Conservation (phyloP, 2,888 invertebrate species). For the Chironomus tentans region DNA sequence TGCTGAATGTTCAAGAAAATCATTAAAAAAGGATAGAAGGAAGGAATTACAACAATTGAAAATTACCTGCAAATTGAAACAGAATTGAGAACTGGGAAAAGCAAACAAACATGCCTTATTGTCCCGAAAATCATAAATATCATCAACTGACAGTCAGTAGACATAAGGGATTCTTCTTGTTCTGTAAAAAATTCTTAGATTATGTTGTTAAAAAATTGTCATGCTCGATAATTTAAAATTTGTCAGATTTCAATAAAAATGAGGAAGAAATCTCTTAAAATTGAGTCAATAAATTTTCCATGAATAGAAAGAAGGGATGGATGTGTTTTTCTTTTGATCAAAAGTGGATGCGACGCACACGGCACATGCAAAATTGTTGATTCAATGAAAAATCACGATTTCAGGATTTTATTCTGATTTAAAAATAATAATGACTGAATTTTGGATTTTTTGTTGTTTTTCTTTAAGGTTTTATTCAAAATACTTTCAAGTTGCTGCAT, state of each 20-base stretch:
- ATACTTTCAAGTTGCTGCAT: not conserved
- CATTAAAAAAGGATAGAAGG: not conserved
- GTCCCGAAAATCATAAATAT: too few relatives aligned
- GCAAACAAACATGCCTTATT: too few relatives aligned
- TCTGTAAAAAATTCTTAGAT: not conserved
- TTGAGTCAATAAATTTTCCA: too few relatives aligned
- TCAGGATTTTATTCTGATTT: not conserved
- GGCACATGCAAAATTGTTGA: not conserved
- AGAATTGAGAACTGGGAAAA: not conserved
- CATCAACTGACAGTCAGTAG: too few relatives aligned
- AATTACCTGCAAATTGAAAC: slow-evolving; percentile 9
- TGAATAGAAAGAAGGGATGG: too few relatives aligned
- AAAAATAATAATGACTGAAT: not conserved
- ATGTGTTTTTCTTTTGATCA: too few relatives aligned
- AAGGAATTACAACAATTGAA: slow-evolving; percentile 5
- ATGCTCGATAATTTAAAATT: not conserved
- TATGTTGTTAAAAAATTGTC: not conserved
- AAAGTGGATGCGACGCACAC: not conserved
- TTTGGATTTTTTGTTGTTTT: not conserved
- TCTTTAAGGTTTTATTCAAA: not conserved
- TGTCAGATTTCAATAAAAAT: not conserved
- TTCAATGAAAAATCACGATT: not conserved
- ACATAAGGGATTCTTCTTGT: not conserved
- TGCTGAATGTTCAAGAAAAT: not conserved
- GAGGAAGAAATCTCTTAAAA: too few relatives aligned